Evolutionary conservation across 2,113 vertebrate species (phyloP).

Genomic region (Cochlearius cochlearius): DNA sequence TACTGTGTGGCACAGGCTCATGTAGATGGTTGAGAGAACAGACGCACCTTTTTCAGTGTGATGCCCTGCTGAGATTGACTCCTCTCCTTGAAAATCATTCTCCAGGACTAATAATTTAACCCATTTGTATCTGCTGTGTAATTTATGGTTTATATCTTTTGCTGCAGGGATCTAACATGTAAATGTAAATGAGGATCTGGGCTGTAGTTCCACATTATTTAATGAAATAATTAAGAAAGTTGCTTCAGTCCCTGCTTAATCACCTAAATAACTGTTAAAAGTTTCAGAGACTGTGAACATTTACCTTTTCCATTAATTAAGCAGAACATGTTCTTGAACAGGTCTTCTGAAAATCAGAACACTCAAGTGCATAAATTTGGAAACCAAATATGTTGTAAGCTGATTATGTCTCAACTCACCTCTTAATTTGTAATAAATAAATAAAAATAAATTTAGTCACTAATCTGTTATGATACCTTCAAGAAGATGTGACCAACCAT

Average conservation of each 20-base stretch:
- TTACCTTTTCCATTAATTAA: conserved; percentile 2
- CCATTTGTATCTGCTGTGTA: not conserved
- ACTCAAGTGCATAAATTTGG: not conserved
- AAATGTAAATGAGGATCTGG: not conserved
- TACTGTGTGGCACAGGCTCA: not conserved
- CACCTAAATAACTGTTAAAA: not conserved
- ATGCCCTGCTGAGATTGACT: not conserved
- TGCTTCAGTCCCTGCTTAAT: not conserved
- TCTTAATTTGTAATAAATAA: not conserved
- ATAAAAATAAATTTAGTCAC: not conserved
- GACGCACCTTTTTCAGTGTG: accelerated
- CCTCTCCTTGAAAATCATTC: not conserved
- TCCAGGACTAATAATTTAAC: not conserved
- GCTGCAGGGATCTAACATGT: not conserved
- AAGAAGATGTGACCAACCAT: not conserved
- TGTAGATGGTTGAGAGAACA: not conserved
- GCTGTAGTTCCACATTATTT: not conserved
- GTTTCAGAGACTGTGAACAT: not conserved
- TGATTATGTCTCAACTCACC: not conserved
- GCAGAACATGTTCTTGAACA: not conserved
- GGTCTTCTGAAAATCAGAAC: not conserved
- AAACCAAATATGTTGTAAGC: not conserved
- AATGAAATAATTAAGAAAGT: not conserved
- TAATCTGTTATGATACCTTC: not conserved
- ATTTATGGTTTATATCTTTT: not conserved